A percentile compares a stretch with the other conserved stretches of the same genome.
Evolutionary conservation across 2,888 invertebrate genomes (phyloP).

Genomic region (Caradrina kadenii): DNA sequence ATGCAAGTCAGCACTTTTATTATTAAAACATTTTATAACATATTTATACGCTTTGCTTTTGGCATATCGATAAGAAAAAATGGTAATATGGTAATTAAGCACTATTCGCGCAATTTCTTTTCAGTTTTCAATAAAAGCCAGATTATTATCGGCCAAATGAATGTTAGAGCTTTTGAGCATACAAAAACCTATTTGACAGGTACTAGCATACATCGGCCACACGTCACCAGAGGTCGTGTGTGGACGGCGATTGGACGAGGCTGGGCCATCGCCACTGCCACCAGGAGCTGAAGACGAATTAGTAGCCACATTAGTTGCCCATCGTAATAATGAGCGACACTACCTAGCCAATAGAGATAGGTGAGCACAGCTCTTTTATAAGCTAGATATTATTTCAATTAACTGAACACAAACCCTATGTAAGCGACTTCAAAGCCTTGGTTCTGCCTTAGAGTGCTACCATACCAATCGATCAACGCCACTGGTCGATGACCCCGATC

Average conservation of each 20-base stretch:
- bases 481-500: too few relatives aligned
- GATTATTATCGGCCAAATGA: too few relatives aligned
- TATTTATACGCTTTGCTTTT: too few relatives aligned
- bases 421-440: neutral
- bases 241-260: constrained; percentile 94
- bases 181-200: constrained; percentile 82
- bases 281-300: constrained; percentile 95
- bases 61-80: too few relatives aligned
- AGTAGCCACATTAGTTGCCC: constrained; percentile 95
- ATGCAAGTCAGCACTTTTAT: too few relatives aligned
- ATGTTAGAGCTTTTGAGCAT: neutral
- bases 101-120: too few relatives aligned
- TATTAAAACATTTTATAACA: too few relatives aligned
- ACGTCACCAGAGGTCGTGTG: constrained; percentile 96
- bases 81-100: too few relatives aligned
- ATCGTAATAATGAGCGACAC: constrained; percentile 95
- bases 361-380: constrained; percentile 57
- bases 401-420: too few relatives aligned
- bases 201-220: constrained; percentile 97
- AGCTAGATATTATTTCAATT: neutral
- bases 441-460: too few relatives aligned
- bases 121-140: too few relatives aligned
- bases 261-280: constrained; percentile 94
- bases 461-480: too few relatives aligned
- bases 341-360: constrained; percentile 89